Conservation (phyloP, 2,888 invertebrate genomes). For the Eupithecia insigniata region DNA sequence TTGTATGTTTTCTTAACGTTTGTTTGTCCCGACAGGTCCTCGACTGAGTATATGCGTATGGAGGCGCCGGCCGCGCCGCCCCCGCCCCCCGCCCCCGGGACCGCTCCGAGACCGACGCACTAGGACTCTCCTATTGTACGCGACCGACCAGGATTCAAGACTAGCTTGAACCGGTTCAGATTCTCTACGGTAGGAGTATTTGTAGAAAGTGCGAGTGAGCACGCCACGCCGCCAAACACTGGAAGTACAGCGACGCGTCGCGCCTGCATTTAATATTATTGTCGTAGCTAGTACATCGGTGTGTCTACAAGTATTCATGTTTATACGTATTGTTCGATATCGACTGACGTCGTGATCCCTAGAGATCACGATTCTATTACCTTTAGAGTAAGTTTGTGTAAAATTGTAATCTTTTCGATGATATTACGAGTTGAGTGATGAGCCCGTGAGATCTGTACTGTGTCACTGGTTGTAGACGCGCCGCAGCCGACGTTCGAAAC, state of each 20-base stretch:
- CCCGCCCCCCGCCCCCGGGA: background rate
- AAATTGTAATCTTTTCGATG: slow-evolving; percentile 33
- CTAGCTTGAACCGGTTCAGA: slow-evolving; percentile 7
- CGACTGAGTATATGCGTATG: background rate
- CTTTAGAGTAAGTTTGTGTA: slow-evolving; percentile 35
- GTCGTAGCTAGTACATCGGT: slow-evolving; percentile 23
- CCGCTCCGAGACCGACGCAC: slow-evolving; percentile 1
- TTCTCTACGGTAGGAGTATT: slow-evolving; percentile 14
- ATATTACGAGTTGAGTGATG: slow-evolving; percentile 28
- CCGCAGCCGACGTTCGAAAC: slow-evolving; percentile 6
- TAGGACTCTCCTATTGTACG: background rate
- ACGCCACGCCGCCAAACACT: slow-evolving; percentile 36
- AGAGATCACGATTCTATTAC: slow-evolving; percentile 17
- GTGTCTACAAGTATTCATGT: slow-evolving; percentile 31
- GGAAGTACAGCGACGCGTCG: slow-evolving; percentile 49
- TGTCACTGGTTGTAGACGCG: slow-evolving; percentile 17
- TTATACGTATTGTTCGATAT: slow-evolving; percentile 36
- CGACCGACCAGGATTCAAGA: slow-evolving; percentile 5
- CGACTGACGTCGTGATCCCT: slow-evolving; percentile 30
- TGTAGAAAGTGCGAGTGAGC: slow-evolving; percentile 25
- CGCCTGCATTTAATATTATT: slow-evolving; percentile 45
- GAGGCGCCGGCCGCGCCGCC: slow-evolving; percentile 2
- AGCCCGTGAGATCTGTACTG: slow-evolving; percentile 29
- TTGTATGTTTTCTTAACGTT: background rate
- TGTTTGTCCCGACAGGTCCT: background rate